Conservation (phyloP, 2,797 vertebrate species). For the Sebastiscus albofasciatus region DNA sequence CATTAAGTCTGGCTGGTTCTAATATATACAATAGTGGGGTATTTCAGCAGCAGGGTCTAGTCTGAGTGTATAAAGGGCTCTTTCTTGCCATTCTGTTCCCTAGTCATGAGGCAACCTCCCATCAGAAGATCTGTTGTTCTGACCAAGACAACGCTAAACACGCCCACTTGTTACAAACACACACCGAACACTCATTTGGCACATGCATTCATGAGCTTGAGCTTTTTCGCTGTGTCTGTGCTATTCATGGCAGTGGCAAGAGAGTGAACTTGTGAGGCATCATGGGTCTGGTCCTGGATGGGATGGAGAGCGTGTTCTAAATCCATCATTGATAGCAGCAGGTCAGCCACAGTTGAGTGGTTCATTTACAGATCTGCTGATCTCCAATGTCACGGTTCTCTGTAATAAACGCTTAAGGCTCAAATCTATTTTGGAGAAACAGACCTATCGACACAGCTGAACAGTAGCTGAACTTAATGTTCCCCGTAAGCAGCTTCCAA, state of each 20-base stretch:
- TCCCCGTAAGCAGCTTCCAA: slow-evolving; percentile 13
- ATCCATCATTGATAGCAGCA: slow-evolving; percentile 17
- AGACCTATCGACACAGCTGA: slow-evolving; percentile 29
- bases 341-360: slow-evolving; percentile 10
- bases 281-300: slow-evolving; percentile 24
- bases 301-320: slow-evolving; percentile 2
- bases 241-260: slow-evolving; percentile 28
- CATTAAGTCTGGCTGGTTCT: background rate
- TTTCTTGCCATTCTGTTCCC: slow-evolving; percentile 37
- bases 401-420: slow-evolving; percentile 19
- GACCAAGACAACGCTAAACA: slow-evolving; percentile 27
- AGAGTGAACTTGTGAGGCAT: slow-evolving; percentile 43
- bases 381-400: slow-evolving; percentile 27
- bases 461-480: slow-evolving; percentile 23
- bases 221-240: slow-evolving; percentile 6
- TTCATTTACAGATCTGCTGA: slow-evolving; percentile 57
- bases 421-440: slow-evolving; percentile 52
- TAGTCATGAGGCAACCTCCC: slow-evolving; percentile 47
- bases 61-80: slow-evolving; percentile 37
- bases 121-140: slow-evolving; percentile 60
- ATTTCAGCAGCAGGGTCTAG: slow-evolving; percentile 9
- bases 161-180: slow-evolving; percentile 36
- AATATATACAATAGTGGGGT: slow-evolving; percentile 8
- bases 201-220: slow-evolving; percentile 26
- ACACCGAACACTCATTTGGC: slow-evolving; percentile 33